phyloP scores from a whole-genome alignment of 2,888 invertebrate species.

The Resseliella maxima region DNA sequence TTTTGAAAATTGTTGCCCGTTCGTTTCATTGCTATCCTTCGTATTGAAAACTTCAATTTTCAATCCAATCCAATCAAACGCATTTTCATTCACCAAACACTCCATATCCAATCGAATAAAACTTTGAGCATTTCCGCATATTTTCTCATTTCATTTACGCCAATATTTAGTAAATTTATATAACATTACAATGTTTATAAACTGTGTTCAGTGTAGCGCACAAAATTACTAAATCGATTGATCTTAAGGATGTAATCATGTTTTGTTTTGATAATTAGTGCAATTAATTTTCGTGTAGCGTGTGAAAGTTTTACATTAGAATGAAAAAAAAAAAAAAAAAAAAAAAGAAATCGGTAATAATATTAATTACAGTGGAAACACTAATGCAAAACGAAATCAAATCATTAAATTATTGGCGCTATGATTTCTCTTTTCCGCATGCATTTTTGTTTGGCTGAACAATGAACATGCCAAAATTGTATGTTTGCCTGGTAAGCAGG shows the following conservation, averaged over 20 bases:
- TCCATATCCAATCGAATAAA: too few species aligned
- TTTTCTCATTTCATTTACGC: too few species aligned
- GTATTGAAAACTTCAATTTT: too few species aligned
- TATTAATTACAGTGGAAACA: slow-evolving; percentile 28
- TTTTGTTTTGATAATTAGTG: slow-evolving; percentile 41
- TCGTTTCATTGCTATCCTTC: too few species aligned
- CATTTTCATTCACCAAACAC: too few species aligned
- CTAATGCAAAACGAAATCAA: slow-evolving; percentile 21
- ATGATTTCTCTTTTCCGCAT: background rate
- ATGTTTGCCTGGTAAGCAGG: background rate
- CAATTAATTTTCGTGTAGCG: slow-evolving; percentile 29
- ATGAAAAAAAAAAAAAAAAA: too few species aligned
- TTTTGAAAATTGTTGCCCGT: too few species aligned
- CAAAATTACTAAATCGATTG: background rate
- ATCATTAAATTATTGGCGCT: slow-evolving; percentile 13
- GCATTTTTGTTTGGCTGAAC: background rate
- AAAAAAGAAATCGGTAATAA: slow-evolving; percentile 21
- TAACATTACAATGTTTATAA: background rate
- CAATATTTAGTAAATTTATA: too few species aligned
- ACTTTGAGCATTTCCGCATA: too few species aligned
- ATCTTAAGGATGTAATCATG: slow-evolving; percentile 27
- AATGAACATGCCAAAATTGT: slow-evolving; percentile 24
- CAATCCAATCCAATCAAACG: too few species aligned
- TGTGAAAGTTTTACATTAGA: slow-evolving; percentile 29
- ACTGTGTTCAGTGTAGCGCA: background rate